Percentiles rank a stretch among this genome's conserved stretches.
Conservation (phyloP, 1,140 invertebrate species). For the Anastrepha ludens region DNA sequence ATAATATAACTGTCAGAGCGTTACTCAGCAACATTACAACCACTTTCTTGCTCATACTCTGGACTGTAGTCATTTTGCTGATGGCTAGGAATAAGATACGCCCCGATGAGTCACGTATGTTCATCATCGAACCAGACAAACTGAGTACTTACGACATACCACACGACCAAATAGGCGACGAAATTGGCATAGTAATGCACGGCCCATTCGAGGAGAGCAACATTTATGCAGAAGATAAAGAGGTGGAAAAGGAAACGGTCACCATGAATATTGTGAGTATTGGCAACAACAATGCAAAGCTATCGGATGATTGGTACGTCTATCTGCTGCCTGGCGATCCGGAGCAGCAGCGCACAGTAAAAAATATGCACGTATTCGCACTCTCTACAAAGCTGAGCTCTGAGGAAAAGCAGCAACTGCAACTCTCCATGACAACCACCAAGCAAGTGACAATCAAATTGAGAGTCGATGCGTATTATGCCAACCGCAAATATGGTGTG, state of each 20-base stretch:
- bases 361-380: not conserved
- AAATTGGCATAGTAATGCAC: not conserved
- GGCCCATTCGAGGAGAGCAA: not conserved
- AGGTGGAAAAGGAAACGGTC: not conserved
- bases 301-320: not conserved
- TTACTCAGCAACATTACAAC: not conserved
- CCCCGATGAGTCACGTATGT: not conserved
- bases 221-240: not conserved
- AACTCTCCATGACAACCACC: not conserved
- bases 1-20: not conserved
- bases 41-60: not conserved
- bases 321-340: not conserved
- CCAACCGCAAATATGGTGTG: not conserved
- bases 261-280: not conserved
- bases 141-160: not conserved
- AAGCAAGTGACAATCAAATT: conserved; percentile 3
- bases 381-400: not conserved
- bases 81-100: not conserved
- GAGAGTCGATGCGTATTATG: not conserved
- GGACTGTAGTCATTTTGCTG: not conserved
- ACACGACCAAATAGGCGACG: not conserved
- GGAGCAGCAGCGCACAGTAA: not conserved
- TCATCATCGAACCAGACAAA: not conserved
- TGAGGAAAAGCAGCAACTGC: not conserved
- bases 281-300: not conserved